phyloP scores from a whole-genome alignment of 2,113 vertebrate genomes.

The Cinclus mexicanus region DNA sequence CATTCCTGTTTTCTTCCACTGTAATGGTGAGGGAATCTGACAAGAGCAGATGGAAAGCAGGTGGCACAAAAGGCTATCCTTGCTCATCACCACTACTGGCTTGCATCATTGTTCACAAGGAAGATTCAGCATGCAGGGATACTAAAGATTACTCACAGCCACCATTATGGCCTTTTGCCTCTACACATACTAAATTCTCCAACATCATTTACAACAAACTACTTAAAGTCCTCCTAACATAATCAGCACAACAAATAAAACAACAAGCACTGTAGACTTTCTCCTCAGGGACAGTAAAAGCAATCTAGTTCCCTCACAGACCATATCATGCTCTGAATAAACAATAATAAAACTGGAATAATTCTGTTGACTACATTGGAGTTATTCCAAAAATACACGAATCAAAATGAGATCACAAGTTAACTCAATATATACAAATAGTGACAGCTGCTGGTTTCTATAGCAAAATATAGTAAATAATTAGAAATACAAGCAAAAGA shows the following conservation, averaged over 20 bases:
- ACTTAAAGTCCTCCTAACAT: neutral
- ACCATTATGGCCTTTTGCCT: neutral
- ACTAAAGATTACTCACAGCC: neutral
- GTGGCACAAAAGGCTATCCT: neutral
- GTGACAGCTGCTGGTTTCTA: constrained; percentile 57
- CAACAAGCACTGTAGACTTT: neutral
- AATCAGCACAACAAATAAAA: constrained; percentile 10
- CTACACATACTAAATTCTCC: neutral
- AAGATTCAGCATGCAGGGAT: neutral
- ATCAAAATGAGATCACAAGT: constrained; percentile 59
- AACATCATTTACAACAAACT: neutral
- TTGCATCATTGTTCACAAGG: neutral
- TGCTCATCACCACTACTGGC: neutral
- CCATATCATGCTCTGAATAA: neutral
- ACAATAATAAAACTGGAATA: constrained; percentile 23
- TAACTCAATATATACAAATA: constrained; percentile 34
- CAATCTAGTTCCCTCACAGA: neutral
- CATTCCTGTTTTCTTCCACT: neutral
- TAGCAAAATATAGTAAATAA: constrained; percentile 48
- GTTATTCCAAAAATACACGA: constrained; percentile 17
- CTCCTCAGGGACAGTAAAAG: neutral
- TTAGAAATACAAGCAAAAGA: constrained; percentile 26
- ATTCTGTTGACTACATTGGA: constrained; percentile 33
- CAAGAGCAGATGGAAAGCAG: neutral
- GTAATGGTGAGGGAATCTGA: neutral